Conservation (phyloP, 2,888 invertebrate species). For the Drosophila subsilvestris region DNA sequence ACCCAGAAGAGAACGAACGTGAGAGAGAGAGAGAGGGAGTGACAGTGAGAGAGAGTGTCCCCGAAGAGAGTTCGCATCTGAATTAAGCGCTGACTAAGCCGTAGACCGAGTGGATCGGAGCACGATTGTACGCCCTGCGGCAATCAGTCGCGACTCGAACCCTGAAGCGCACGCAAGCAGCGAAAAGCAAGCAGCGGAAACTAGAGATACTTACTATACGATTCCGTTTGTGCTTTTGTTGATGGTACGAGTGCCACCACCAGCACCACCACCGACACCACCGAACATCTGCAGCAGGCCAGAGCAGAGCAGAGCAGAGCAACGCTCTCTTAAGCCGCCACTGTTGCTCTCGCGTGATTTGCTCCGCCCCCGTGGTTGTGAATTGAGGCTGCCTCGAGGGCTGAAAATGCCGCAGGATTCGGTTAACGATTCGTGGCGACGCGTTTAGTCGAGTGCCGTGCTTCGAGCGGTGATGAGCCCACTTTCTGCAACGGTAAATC, state of each 20-base stretch:
- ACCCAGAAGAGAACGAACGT: conserved; percentile 58
- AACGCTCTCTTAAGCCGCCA: conserved; percentile 1
- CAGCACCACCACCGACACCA: conserved; percentile 5
- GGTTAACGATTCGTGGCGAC: conserved; percentile 38
- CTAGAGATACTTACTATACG: conserved; percentile 10
- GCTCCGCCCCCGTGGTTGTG: conserved; percentile 65
- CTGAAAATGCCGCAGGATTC: conserved; percentile 81
- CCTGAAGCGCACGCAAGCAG: conserved; percentile 75
- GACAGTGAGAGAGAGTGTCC: conserved; percentile 1
- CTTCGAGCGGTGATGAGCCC: conserved; percentile 76
- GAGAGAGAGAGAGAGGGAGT: neutral
- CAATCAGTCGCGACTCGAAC: conserved; percentile 75
- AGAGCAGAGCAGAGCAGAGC: neutral
- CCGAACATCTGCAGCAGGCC: neutral
- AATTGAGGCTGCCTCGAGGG: conserved; percentile 78
- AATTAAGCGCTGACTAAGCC: conserved; percentile 40
- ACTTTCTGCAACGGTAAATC: conserved; percentile 50
- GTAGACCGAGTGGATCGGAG: conserved; percentile 17
- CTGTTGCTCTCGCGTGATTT: conserved; percentile 60
- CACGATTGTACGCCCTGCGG: conserved; percentile 67
- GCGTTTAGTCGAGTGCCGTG: conserved; percentile 76
- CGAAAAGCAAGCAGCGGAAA: conserved; percentile 56
- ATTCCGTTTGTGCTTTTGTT: conserved; percentile 12
- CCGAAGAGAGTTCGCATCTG: neutral
- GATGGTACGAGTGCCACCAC: conserved; percentile 18